Conservation (phyloP, 2,797 vertebrate species). For the Varecia variegata region DNA sequence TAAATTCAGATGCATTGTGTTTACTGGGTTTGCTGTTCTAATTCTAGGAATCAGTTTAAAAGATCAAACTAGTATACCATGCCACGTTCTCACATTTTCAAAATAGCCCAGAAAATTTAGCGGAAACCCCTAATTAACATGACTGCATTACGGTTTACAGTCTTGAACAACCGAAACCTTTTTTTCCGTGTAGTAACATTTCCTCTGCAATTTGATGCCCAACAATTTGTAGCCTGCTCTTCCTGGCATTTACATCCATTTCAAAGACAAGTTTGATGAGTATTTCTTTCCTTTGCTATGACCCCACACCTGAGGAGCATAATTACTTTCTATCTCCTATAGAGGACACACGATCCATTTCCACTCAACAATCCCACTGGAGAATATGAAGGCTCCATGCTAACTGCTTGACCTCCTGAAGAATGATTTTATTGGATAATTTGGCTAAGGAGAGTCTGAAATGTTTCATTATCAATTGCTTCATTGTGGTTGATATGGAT, state of each 20-base stretch:
- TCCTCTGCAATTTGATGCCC: not conserved
- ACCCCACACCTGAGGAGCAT: not conserved
- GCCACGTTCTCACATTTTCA: conserved; percentile 37
- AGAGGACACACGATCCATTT: not conserved
- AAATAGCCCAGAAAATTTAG: conserved; percentile 17
- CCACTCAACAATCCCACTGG: not conserved
- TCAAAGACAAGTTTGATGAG: not conserved
- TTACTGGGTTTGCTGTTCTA: conserved; percentile 27
- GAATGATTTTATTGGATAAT: not conserved
- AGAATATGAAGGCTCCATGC: not conserved
- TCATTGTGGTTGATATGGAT: not conserved
- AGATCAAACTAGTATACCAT: not conserved
- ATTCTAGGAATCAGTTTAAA: conserved; percentile 46
- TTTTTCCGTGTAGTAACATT: not conserved
- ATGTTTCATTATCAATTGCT: not conserved
- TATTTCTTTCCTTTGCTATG: conserved; percentile 5
- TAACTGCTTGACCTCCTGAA: not conserved
- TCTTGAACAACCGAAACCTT: not conserved
- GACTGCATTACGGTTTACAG: not conserved
- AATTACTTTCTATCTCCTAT: not conserved
- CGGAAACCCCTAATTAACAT: conserved; percentile 8
- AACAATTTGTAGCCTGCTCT: not conserved
- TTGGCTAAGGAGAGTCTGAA: not conserved
- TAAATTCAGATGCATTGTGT: conserved; percentile 46
- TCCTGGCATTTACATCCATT: not conserved